Evolutionary conservation across 2,888 invertebrate species (phyloP).

Genomic region (Drosophila sordidula): DNA sequence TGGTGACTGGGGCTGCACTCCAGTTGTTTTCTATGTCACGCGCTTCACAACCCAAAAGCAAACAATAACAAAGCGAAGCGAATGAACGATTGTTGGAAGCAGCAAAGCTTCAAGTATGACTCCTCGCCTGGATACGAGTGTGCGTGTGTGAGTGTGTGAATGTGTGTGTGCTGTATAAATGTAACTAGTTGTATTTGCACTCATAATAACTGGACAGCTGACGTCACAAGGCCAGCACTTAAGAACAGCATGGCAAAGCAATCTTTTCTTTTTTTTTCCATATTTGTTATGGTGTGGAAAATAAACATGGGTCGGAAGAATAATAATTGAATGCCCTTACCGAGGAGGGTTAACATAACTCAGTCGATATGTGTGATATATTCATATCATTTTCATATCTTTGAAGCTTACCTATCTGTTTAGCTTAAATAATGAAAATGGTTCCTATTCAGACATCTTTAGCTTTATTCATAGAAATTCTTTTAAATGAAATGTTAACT

Average conservation of each 20-base stretch:
- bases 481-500: too few relatives aligned
- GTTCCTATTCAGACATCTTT: too few relatives aligned
- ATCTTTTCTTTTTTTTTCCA: not conserved
- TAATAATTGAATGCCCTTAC: constrained; percentile 13
- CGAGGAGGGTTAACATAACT: not conserved
- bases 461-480: too few relatives aligned
- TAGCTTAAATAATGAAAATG: too few relatives aligned
- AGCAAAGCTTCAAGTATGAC: constrained; percentile 26
- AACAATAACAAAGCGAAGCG: constrained; percentile 52
- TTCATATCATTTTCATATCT: too few relatives aligned
- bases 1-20: constrained; percentile 57
- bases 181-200: constrained; percentile 8
- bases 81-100: constrained; percentile 19
- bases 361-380: not conserved
- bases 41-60: constrained; percentile 61
- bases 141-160: constrained; percentile 1
- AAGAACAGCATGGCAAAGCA: constrained; percentile 17
- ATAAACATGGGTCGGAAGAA: constrained; percentile 34
- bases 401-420: too few relatives aligned
- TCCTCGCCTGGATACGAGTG: constrained; percentile 22
- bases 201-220: constrained; percentile 34
- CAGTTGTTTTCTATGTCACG: constrained; percentile 67
- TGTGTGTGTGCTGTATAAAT: not conserved
- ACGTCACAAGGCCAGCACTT: constrained; percentile 56
- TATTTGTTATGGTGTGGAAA: constrained; percentile 11